These are phyloP conservation scores for Hirtodrosophila confusa DNA, from an alignment of 2,888 invertebrate genomes.

Conservation along the genomic window DNA sequence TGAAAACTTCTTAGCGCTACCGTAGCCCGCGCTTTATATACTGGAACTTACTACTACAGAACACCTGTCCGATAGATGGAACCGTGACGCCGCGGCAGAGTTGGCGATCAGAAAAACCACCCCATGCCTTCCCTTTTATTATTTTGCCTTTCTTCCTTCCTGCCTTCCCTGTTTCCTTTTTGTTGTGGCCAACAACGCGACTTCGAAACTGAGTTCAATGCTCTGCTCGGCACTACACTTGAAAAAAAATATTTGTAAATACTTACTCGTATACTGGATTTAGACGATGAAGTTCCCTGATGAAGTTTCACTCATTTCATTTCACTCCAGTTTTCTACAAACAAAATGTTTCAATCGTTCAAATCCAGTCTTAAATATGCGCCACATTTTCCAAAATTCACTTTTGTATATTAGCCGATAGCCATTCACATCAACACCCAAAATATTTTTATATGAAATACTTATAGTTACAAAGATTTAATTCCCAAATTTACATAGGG, in stretches of 20 bases:
- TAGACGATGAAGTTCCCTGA: too few species aligned
- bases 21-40: constrained; percentile 51
- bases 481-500: too few species aligned
- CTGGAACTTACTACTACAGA: constrained; percentile 11
- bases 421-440: too few species aligned
- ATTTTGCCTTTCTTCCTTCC: constrained; percentile 17
- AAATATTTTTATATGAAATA: too few species aligned
- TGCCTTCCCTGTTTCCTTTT: constrained; percentile 12
- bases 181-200: constrained; percentile 20
- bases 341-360: too few species aligned
- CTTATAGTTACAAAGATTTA: too few species aligned
- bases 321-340: too few species aligned
- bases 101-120: constrained; percentile 57
- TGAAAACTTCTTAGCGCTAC: constrained; percentile 40
- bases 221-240: constrained; percentile 21
- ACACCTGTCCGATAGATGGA: constrained; percentile 64
- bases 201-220: constrained; percentile 46
- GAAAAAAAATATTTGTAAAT: background rate
- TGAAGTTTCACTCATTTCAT: too few species aligned
- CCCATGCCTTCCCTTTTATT: constrained; percentile 34
- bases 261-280: too few species aligned
- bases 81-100: constrained; percentile 46
- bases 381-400: too few species aligned
- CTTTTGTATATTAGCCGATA: too few species aligned
- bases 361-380: too few species aligned